Percentiles rank a stretch among this genome's conserved stretches.
Conservation (phyloP, 2,888 invertebrate species). For the Xiphydria camelus region DNA sequence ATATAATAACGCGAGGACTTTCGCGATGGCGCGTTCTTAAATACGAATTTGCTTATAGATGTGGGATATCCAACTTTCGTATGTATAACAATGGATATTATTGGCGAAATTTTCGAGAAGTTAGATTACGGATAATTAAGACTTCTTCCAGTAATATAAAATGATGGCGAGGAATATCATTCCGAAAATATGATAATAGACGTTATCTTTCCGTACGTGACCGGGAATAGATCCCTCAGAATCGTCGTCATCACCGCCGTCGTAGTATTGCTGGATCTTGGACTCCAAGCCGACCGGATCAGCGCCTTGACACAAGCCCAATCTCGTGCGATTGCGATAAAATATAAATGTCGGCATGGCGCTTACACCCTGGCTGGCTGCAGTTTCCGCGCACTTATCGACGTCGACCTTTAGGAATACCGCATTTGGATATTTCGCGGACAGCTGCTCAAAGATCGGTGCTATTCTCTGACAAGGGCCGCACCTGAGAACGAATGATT, state of each 20-base stretch:
- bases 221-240: conserved; percentile 73
- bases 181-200: conserved; percentile 47
- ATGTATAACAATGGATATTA: too few species aligned
- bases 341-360: conserved; percentile 99
- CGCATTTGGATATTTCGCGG: conserved; percentile 84
- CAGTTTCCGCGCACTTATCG: conserved; percentile 88
- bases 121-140: too few species aligned
- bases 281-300: conserved; percentile 80
- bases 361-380: conserved; percentile 83
- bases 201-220: conserved; percentile 68
- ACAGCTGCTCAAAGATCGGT: conserved; percentile 87
- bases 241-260: conserved; percentile 65
- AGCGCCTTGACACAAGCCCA: conserved; percentile 88
- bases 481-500: conserved; percentile 71
- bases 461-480: conserved; percentile 95
- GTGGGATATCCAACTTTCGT: too few species aligned
- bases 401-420: conserved; percentile 95
- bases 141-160: conserved; percentile 48
- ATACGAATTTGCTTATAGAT: too few species aligned
- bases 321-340: conserved; percentile 84
- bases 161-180: conserved; percentile 43
- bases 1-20: too few species aligned
- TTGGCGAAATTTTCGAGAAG: too few species aligned
- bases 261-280: conserved; percentile 87
- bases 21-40: too few species aligned